Evolutionary conservation across 2,888 invertebrate genomes (phyloP), one percentile per base, ranked within the genome.

Genomic region (Drosophila dives): DNA sequence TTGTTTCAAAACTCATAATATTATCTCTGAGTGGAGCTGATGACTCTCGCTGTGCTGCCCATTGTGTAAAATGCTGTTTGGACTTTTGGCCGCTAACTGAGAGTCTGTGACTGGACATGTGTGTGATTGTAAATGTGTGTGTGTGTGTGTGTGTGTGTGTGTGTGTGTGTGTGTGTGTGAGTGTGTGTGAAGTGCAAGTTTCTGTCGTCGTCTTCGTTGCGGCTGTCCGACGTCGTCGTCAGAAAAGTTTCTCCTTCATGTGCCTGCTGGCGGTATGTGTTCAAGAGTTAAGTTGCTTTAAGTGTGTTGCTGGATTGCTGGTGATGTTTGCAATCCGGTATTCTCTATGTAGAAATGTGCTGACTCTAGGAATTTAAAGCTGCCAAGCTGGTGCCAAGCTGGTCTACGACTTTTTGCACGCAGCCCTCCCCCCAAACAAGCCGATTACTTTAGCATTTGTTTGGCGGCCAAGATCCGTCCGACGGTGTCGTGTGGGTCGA

Each of bases 251-350:
- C 88, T 75, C 80, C 77, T 79, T 74, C 66, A 81, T 85, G 84
- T 85, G 88, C 89, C 90, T 86, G 85, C 89, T 82, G 85, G 85
- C 85, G 88, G 85, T 89, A 89, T 87, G 88, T 86, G 85, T 84
- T 86, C 85, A 85, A 87, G 88, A 86, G 88, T 89, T 89, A 86
- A 86, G 85, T 86, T 89, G 85, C 84, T 81, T 77, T 78, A 72
- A 80, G 75, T 82, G 83, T 75, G 74, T 17, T 11, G 7, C 20
- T 34, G 12, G 51, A 23, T 53, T 17, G 38, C 10, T 10, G 32
- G 56, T 32, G 55, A n/a, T 32, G 63, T 11, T 15, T 61, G 50
- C 69, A 64, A 49, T 60, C 59, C 58, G 73, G 50, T 70, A 56
- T 66, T 50, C 38, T 72, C 45, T 45, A 45, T 60, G 60, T 65